Conservation (phyloP, 2,797 vertebrate genomes). For the Epinephelus awoara region DNA sequence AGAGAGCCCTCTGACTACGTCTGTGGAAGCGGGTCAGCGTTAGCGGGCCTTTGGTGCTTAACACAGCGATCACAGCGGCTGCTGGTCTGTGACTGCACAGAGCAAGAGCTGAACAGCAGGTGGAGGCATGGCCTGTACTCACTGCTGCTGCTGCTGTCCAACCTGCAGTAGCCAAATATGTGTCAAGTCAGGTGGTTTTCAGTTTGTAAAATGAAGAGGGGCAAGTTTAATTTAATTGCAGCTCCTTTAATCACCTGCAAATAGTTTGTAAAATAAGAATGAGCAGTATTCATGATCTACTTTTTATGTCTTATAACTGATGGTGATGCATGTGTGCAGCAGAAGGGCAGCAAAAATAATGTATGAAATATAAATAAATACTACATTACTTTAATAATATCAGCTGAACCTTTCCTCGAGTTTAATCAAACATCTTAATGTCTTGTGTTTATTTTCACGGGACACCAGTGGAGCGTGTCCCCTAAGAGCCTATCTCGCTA, state of each 20-base stretch:
- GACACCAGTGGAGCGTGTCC: conserved; percentile 56
- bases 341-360: conserved; percentile 30
- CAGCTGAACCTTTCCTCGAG: conserved; percentile 54
- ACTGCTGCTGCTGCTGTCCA: conserved; percentile 34
- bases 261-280: conserved; percentile 11
- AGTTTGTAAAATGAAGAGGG: conserved; percentile 16
- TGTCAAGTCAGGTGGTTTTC: conserved; percentile 37
- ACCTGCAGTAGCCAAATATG: conserved; percentile 40
- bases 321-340: background rate
- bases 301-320: conserved; percentile 13
- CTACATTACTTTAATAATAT: conserved; percentile 59
- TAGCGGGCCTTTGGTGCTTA: conserved; percentile 45
- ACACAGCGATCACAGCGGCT: conserved; percentile 37
- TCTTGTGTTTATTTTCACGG: conserved; percentile 70
- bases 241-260: conserved; percentile 34
- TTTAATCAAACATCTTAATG: conserved; percentile 75
- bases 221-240: conserved; percentile 19
- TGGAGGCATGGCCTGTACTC: conserved; percentile 67
- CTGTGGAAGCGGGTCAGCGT: conserved; percentile 50
- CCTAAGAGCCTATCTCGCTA: conserved; percentile 57
- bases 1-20: conserved; percentile 44
- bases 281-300: background rate
- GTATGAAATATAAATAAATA: conserved; percentile 52
- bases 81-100: conserved; percentile 57
- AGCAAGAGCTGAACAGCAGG: conserved; percentile 67